Base-by-base conservation (phyloP, 2,113 vertebrate genomes). In the Pongo pygmaeus region DNA sequence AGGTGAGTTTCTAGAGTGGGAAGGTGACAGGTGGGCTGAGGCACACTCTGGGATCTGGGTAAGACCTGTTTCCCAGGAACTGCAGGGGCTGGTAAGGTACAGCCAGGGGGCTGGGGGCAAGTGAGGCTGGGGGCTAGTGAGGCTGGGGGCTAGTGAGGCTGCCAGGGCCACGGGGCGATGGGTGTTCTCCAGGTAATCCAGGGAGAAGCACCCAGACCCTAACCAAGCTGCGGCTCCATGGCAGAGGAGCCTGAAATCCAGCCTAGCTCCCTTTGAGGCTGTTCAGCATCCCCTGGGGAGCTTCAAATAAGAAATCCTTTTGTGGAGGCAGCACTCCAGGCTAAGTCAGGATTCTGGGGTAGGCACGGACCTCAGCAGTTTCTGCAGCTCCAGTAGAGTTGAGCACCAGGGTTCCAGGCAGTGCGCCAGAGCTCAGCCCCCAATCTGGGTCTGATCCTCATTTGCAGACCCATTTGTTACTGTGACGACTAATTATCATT, bases 21-120 rank as follows among this genome's bases (percentile, higher is more conserved):
- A 70, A 52, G n/a, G 69, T 38, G 67, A 59, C 0, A 0, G 67
- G 48, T 17, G 23, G 85, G 46, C 64, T 3, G 70, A 69, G 80
- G 18, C 1, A 43, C 46, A 46, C 69, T 38, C 64, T 48, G 90
- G 75, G 32, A 93, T 59, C 27, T 0, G 1, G 61, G n/a, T 35
- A 10, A 93, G 69, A 27, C 0, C n/a, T 50, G 48, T 95, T 92
- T 75, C 84, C 94, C 87, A 18, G 72, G 79, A 84, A 23, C 59
- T 23, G 57, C 59, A 3, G 1, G 30, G 55, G 46, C 27, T 38
- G 27, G 38, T 22, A 0, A 48, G 48, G 20, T n/a, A 32, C 13
- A 40, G 69, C 67, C 0, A 6, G 11, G 32, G n/a, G 69, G 75
- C 22, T 5, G 11, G 5, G 46, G 64, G 64, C 78, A 2, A 43